These are phyloP conservation scores for Halotydeus destructor DNA, from an alignment of 1,140 invertebrate species.

Conservation along the genomic window DNA sequence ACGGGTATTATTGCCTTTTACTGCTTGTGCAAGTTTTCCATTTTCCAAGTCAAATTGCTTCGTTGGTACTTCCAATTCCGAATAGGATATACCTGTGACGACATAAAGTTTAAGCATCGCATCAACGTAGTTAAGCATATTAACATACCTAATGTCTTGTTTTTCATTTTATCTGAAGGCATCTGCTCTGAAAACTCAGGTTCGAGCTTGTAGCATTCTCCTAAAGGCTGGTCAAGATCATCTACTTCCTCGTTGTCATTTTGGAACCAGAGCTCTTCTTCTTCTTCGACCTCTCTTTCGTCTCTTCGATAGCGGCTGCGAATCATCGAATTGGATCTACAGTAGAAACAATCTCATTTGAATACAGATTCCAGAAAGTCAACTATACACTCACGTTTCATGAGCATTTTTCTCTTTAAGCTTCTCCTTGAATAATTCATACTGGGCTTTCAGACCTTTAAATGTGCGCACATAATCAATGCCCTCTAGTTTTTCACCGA, in stretches of 20 bases:
- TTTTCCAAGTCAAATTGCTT: constrained; percentile 14
- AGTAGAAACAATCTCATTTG: constrained; percentile 8
- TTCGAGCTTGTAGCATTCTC: constrained; percentile 30
- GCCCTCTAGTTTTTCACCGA: constrained; percentile 72
- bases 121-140: not conserved
- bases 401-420: constrained; percentile 25
- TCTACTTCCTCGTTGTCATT: constrained; percentile 80
- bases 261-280: constrained; percentile 98
- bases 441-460: constrained; percentile 65
- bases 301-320: constrained; percentile 62
- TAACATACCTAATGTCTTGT: constrained; percentile 25
- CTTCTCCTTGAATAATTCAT: constrained; percentile 83
- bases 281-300: constrained; percentile 75
- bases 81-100: not conserved
- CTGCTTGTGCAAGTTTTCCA: constrained; percentile 11
- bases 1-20: constrained; percentile 14
- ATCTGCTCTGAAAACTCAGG: no score
- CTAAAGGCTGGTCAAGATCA: constrained; percentile 31
- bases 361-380: not conserved
- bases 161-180: constrained; percentile 36
- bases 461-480: constrained; percentile 95
- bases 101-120: not conserved
- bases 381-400: constrained; percentile 34
- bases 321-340: constrained; percentile 48
- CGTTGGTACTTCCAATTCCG: constrained; percentile 5